Evolutionary conservation across 2,113 vertebrate species (phyloP), one percentile per base, ranked within the genome.

Genomic region (Tichodroma muraria): DNA sequence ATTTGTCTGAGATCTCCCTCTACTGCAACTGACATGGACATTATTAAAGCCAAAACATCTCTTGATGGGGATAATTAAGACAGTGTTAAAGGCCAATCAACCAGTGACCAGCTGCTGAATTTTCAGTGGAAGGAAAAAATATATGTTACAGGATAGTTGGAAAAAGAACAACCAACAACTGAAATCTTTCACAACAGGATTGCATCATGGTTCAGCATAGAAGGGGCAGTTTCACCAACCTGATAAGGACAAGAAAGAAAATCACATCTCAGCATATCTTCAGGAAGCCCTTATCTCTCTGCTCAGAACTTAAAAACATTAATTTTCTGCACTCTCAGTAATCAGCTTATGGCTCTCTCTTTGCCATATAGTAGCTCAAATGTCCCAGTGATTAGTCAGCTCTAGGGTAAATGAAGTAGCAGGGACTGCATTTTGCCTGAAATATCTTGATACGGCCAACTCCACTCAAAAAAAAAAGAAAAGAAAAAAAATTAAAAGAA

Each of bases 381-480:
- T 38, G 30, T 56, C 69, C 85, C 42, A 69, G 63, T 59, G 64
- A 94, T 94, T 54, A 85, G 87, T 40, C 35, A 66, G 8, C 9
- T 71, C 80, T 60, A 8, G 66, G 44, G 80, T 63, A 90, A 92
- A 94, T 30, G 22, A 30, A 61, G n/a, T 22, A 72, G 20, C 23
- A 60, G 45, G 50, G 52, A 53, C 37, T 80, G 20, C 5, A 70
- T 90, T 76, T 69, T 81, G 72, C 70, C 92, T 85, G 42, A 92
- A 88, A 76, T 33, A 78, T 89, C 77, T 94, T 52, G 15, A 95
- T 91, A 86, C 90, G 97, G 70, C 50, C 68, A 91, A 80, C 42
- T 85, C 28, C 31, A 64, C 66, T 78, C 31, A 71, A 95, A 76
- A 79, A 40, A 87, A 65, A 40, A 77, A 35, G 85, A 71, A 95